Evolutionary conservation across 2,888 invertebrate genomes (phyloP).

Genomic region (Caenorhabditis macrosperma): DNA sequence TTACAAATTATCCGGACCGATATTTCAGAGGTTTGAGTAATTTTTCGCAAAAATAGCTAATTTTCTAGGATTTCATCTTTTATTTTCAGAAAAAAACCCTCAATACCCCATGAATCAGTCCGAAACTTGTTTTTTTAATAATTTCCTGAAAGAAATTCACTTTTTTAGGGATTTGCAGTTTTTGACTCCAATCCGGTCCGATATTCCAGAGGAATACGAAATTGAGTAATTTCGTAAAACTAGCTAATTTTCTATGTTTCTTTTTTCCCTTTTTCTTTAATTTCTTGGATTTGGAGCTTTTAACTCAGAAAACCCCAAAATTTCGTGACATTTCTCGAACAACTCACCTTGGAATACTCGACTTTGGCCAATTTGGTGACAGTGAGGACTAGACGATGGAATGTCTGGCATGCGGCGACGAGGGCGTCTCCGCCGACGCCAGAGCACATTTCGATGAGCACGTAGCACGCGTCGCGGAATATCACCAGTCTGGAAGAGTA

Average conservation of each 20-base stretch:
- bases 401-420: conserved; percentile 32
- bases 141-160: too few species aligned
- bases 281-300: too few species aligned
- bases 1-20: too few species aligned
- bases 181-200: not conserved
- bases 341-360: conserved; percentile 35
- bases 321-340: not conserved
- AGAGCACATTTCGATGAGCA: conserved; percentile 58
- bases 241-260: too few species aligned
- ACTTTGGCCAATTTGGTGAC: conserved; percentile 37
- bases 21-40: too few species aligned
- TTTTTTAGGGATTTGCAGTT: too few species aligned
- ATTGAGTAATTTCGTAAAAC: too few species aligned
- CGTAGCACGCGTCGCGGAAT: conserved; percentile 60
- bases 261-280: too few species aligned
- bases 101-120: not conserved
- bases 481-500: conserved; percentile 52
- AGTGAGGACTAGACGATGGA: conserved; percentile 40
- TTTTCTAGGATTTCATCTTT: not conserved
- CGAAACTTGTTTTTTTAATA: too few species aligned
- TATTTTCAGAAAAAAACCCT: not conserved
- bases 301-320: not conserved
- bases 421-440: conserved; percentile 48
- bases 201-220: too few species aligned
- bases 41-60: not conserved